These are phyloP conservation scores for Pseudomyrmex gracilis DNA, from an alignment of 1,140 invertebrate species.

Conservation along the genomic window DNA sequence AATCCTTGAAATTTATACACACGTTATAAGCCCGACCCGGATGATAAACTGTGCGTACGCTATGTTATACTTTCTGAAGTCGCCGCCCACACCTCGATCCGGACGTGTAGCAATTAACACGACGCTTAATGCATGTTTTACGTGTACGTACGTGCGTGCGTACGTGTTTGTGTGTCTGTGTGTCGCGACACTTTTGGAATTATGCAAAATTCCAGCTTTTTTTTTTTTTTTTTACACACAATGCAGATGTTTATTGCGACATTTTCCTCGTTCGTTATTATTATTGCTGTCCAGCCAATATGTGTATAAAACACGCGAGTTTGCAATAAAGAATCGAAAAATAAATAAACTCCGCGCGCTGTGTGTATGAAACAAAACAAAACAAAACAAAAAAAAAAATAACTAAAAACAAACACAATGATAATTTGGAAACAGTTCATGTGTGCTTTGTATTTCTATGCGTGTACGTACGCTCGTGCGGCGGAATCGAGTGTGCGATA, in stretches of 20 bases:
- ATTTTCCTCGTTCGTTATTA: not conserved
- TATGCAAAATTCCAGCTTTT: slow-evolving; percentile 36
- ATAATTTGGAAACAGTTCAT: too few relatives aligned
- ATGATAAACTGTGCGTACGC: slow-evolving; percentile 19
- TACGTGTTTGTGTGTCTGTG: not conserved
- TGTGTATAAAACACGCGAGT: slow-evolving; percentile 4
- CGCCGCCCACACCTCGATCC: too few relatives aligned
- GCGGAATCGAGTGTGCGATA: too few relatives aligned
- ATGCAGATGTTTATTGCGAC: slow-evolving; percentile 37
- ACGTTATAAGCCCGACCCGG: slow-evolving; percentile 9
- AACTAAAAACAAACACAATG: too few relatives aligned
- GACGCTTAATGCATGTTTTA: not conserved
- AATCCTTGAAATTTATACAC: slow-evolving; percentile 48
- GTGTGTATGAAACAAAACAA: too few relatives aligned
- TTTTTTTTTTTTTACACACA: slow-evolving; percentile 7
- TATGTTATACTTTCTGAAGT: too few relatives aligned
- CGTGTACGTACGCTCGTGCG: too few relatives aligned
- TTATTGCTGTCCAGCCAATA: not conserved
- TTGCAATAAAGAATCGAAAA: not conserved
- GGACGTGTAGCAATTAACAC: too few relatives aligned
- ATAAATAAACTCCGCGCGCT: not conserved
- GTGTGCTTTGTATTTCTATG: too few relatives aligned
- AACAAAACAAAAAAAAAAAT: too few relatives aligned
- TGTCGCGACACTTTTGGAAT: slow-evolving; percentile 33
- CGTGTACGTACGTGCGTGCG: not conserved